Percentiles rank a stretch among this genome's conserved stretches.
phyloP scores from a whole-genome alignment of 2,797 vertebrate genomes.

The Lithobates sylvaticus region DNA sequence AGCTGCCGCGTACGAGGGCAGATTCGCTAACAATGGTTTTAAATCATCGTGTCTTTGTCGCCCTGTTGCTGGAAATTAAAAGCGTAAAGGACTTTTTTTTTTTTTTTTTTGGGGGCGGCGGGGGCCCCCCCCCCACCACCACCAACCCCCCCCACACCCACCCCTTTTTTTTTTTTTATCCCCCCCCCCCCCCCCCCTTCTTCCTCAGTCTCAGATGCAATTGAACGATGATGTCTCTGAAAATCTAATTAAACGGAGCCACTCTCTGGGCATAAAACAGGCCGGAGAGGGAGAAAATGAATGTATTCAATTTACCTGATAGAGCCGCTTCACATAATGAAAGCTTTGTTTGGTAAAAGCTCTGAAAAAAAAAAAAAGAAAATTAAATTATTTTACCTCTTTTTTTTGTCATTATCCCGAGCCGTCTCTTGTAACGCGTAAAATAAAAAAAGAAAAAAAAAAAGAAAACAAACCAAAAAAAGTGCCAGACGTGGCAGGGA shows the following conservation, averaged over 20 bases:
- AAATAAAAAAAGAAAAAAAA: neutral
- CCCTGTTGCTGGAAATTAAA: slow-evolving; percentile 29
- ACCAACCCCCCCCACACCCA: too few species aligned
- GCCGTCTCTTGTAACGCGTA: neutral
- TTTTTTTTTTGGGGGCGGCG: too few species aligned
- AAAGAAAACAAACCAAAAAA: neutral
- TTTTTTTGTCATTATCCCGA: slow-evolving; percentile 22
- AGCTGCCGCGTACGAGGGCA: slow-evolving; percentile 24
- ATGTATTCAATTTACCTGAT: slow-evolving; percentile 43
- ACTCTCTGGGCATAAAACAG: slow-evolving; percentile 25
- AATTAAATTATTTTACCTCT: slow-evolving; percentile 1
- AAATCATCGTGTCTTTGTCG: slow-evolving; percentile 35
- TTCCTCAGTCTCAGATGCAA: neutral
- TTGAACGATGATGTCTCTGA: slow-evolving; percentile 26
- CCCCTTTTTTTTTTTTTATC: neutral
- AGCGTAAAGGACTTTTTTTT: neutral
- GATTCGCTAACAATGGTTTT: slow-evolving; percentile 27
- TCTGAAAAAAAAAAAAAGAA: neutral
- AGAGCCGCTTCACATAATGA: slow-evolving; percentile 42
- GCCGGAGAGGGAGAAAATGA: neutral
- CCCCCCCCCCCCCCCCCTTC: neutral
- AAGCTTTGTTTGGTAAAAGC: slow-evolving; percentile 18
- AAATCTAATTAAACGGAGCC: slow-evolving; percentile 47
- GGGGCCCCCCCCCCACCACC: too few species aligned
- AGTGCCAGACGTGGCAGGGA: too few species aligned